A percentile compares a stretch with the other conserved stretches of the same genome.
Conservation (phyloP, 2,888 invertebrate genomes). For the Eugnorisma glareosa region DNA sequence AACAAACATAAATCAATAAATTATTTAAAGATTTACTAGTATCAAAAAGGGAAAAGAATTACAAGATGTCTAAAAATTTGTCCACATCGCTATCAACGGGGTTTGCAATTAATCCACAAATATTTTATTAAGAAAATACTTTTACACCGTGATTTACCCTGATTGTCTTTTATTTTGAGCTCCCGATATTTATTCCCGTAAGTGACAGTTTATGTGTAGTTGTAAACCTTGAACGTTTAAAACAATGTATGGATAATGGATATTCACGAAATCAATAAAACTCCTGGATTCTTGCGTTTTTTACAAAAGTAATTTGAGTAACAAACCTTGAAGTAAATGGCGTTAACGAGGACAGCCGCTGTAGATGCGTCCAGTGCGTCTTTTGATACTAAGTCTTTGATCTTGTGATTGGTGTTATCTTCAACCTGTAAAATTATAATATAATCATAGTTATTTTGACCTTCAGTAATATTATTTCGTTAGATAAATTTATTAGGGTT, state of each 20-base stretch:
- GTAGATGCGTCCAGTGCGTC: conserved; percentile 88
- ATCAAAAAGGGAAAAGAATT: background rate
- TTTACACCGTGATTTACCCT: too few relatives aligned
- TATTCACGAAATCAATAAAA: background rate
- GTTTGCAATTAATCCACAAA: background rate
- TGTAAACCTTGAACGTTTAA: too few relatives aligned
- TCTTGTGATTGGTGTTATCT: conserved; percentile 83
- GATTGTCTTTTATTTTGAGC: too few relatives aligned
- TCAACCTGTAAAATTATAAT: conserved; percentile 78
- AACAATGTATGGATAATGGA: background rate
- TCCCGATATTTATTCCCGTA: too few relatives aligned
- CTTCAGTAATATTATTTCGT: background rate
- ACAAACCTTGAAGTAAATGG: conserved; percentile 95
- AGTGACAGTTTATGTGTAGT: too few relatives aligned
- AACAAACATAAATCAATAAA: background rate
- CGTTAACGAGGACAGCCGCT: conserved; percentile 94
- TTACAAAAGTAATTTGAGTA: background rate
- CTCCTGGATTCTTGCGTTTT: background rate
- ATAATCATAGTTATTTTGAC: background rate
- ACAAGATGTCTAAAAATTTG: background rate
- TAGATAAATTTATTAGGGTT: background rate
- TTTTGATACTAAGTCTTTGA: conserved; percentile 91
- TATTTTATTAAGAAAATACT: background rate
- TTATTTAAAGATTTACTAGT: background rate
- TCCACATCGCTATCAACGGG: background rate